phyloP scores from a whole-genome alignment of 1,140 invertebrate genomes.

The Adoxophyes honmai region DNA sequence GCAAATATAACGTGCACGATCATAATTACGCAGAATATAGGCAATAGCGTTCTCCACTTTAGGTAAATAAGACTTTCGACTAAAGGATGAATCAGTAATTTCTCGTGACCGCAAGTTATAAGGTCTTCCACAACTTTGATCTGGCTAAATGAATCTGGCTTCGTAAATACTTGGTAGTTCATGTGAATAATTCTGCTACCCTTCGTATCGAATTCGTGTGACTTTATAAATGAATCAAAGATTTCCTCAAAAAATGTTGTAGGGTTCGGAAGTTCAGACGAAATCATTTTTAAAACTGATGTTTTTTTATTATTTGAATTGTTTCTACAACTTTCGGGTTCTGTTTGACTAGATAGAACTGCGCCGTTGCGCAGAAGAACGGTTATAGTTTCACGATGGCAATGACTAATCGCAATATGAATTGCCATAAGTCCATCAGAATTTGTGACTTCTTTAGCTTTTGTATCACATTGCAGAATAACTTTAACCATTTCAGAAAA shows the following conservation, averaged over 20 bases:
- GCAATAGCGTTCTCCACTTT: conserved; percentile 57
- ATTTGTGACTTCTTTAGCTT: conserved; percentile 50
- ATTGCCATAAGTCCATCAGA: conserved; percentile 74
- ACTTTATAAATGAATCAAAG: conserved; percentile 1
- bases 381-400: conserved; percentile 70
- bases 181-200: not conserved
- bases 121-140: conserved; percentile 40
- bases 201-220: not conserved
- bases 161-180: not conserved
- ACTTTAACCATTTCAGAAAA: conserved; percentile 61
- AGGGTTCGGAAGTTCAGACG: not conserved
- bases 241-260: conserved; percentile 2
- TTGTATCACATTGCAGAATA: conserved; percentile 61
- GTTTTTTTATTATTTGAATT: conserved; percentile 21
- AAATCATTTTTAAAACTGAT: not conserved
- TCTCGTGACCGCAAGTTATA: conserved; percentile 40
- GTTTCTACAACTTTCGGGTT: too few relatives aligned
- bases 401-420: conserved; percentile 74
- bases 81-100: conserved; percentile 56
- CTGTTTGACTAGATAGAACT: conserved; percentile 68
- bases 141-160: not conserved
- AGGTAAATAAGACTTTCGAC: conserved; percentile 60
- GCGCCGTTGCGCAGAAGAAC: conserved; percentile 75
- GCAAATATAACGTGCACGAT: conserved; percentile 48
- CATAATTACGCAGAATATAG: conserved; percentile 46